phyloP scores from a whole-genome alignment of 2,113 vertebrate genomes.

The Bettongia penicillata region DNA sequence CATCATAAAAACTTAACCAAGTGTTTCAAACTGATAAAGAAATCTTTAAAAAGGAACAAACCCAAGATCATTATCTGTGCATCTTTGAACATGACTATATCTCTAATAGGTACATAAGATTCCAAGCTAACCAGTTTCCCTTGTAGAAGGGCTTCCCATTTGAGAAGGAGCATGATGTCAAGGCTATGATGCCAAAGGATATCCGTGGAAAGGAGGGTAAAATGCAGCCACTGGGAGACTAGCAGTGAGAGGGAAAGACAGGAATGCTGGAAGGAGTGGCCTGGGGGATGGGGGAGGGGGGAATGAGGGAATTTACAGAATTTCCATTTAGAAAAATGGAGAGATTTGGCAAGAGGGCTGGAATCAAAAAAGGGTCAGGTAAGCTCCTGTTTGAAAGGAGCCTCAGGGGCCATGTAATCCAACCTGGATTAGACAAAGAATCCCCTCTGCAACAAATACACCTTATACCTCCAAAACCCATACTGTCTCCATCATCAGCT shows the following conservation, averaged over 20 bases:
- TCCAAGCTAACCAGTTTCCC: constrained; percentile 37
- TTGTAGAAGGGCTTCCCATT: constrained; percentile 32
- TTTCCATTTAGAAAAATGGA: not conserved
- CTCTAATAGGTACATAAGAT: constrained; percentile 33
- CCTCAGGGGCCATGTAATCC: not conserved
- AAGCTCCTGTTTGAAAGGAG: not conserved
- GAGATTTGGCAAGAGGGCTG: not conserved
- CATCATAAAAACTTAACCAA: constrained; percentile 36
- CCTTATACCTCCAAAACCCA: not conserved
- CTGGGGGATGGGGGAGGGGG: not conserved
- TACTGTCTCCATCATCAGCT: not conserved
- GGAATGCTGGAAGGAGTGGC: constrained; percentile 75
- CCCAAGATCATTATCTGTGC: constrained; percentile 12
- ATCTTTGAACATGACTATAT: constrained; percentile 21
- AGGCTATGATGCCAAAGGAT: constrained; percentile 16
- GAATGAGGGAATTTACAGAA: not conserved
- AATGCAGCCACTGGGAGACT: constrained; percentile 51
- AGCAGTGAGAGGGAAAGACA: constrained; percentile 46
- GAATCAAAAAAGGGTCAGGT: not conserved
- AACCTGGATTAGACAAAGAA: not conserved
- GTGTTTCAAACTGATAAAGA: not conserved
- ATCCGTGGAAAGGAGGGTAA: constrained; percentile 37
- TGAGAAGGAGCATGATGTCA: not conserved
- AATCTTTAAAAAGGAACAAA: not conserved
- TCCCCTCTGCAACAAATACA: not conserved